Evolutionary conservation across 2,888 invertebrate species (phyloP), one percentile per base, ranked within the genome.

Genomic region (Amphipyra berbera): DNA sequence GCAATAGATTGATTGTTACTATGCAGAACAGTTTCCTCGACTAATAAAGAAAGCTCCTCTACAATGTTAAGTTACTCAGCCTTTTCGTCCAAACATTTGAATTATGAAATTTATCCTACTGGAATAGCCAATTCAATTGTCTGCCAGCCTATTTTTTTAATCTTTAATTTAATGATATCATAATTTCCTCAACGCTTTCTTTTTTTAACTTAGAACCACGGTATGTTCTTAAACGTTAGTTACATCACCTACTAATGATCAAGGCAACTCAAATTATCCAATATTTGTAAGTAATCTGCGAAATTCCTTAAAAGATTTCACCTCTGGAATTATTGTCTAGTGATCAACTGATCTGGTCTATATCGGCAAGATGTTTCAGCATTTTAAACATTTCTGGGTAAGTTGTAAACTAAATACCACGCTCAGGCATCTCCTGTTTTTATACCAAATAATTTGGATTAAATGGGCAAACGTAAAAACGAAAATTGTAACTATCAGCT

Each of bases 341-440:
- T 40, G 5, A 13, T 40, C n/a, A 13, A 7, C 0, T 7, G 27
- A n/a, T 33, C 47, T 35, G 46, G 13, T 35, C 21, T 41, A 27
- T 0, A 30, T 37, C 13, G 27, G 13, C 10, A 15, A 9, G 10
- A 30, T 48, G 27, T 38, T 60, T 38, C 7, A 21, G n/a, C 12
- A 38, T 38, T 38, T 14, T 3, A 35, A 53, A n/a, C 38, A 38
- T 21, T 49, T 49, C 15, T 30, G 30, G 21, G 9, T 37, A 38
- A 37, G 21, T 38, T 33, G 30, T 61, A 33, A 45, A 40, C 30
- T 14, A 45, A 60, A 60, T 49, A 38, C 8, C 9, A 13, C 35
- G 3, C 14, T 35, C 14, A 1, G n/a, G 6, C 9, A 33, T 14
- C 0, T 27, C 14, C 10, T n/a, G 9, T 61, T 49, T 44, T 12